phyloP scores from a whole-genome alignment of 2,888 invertebrate genomes.

The Spisula subtruncata region DNA sequence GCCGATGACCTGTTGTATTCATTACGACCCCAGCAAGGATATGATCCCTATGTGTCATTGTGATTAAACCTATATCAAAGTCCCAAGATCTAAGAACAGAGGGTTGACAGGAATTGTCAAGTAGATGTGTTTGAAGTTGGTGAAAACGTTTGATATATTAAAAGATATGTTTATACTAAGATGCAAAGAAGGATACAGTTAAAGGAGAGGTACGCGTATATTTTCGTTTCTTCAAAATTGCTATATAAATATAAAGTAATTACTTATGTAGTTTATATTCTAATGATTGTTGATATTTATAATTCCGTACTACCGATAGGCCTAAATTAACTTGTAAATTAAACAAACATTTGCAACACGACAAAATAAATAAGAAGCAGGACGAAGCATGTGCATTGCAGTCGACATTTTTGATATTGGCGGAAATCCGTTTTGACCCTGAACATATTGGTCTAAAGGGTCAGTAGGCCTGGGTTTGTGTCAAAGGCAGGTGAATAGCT shows the following conservation, averaged over 20 bases:
- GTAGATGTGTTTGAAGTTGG: neutral
- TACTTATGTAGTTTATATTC: no score
- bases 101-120: conserved; percentile 9
- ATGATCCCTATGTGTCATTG: neutral
- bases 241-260: no score
- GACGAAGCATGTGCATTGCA: neutral
- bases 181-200: neutral
- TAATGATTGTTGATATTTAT: no score
- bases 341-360: neutral
- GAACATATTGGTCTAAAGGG: neutral
- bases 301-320: neutral
- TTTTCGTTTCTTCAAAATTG: no score
- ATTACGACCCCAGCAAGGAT: neutral
- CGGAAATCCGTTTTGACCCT: neutral
- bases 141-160: conserved; percentile 4
- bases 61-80: neutral
- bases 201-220: no score
- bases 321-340: neutral
- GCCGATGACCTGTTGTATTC: neutral
- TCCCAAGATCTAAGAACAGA: neutral
- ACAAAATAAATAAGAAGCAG: neutral
- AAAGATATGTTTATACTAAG: neutral
- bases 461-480: neutral
- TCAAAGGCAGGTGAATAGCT: conserved; percentile 3
- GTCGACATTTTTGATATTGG: conserved; percentile 5